Percentiles rank a stretch among this genome's conserved stretches.
Conservation (phyloP, 2,888 invertebrate genomes). For the Itoplectis maculator region DNA sequence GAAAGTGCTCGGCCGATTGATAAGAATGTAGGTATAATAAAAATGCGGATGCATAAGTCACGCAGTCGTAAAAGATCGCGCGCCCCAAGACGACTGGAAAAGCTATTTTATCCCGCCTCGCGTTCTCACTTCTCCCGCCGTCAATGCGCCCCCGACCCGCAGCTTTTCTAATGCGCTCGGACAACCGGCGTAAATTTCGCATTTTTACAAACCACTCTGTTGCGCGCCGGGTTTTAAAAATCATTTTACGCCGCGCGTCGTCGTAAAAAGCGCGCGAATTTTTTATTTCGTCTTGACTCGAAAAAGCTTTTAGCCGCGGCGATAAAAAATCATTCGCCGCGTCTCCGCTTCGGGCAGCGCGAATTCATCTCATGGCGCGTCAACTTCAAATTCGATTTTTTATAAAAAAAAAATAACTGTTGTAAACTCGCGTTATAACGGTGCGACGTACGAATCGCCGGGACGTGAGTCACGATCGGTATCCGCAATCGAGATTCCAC, state of each 20-base stretch:
- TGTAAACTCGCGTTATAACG: background rate
- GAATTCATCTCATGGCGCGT: too few relatives aligned
- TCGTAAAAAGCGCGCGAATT: background rate
- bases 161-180: conserved; percentile 11
- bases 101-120: conserved; percentile 35
- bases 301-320: background rate
- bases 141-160: too few relatives aligned
- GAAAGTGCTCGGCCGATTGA: conserved; percentile 48
- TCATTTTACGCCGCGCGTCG: background rate
- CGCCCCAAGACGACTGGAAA: background rate
- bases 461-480: conserved; percentile 55
- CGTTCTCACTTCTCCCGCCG: conserved; percentile 28
- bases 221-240: background rate
- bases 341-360: too few relatives aligned
- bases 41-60: conserved; percentile 70
- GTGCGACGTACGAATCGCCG: conserved; percentile 18
- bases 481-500: conserved; percentile 57
- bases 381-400: background rate
- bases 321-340: background rate
- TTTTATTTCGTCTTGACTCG: background rate
- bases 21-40: conserved; percentile 63
- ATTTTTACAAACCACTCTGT: background rate
- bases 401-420: background rate
- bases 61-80: conserved; percentile 67
- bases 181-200: conserved; percentile 16